Base-by-base conservation (phyloP, 2,797 vertebrate genomes). In the Rhyacichthys aspro region DNA sequence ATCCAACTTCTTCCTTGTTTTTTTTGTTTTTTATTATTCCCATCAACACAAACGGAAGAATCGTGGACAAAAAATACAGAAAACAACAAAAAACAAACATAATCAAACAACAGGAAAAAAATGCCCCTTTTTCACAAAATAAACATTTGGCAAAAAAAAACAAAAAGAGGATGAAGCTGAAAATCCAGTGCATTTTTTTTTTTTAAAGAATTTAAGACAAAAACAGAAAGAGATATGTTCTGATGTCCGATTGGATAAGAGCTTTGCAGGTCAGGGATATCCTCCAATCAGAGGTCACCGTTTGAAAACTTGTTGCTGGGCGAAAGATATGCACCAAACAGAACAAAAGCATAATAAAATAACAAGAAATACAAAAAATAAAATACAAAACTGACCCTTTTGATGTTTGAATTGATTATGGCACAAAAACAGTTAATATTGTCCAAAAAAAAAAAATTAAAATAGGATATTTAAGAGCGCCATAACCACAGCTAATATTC, bases 111-210 rank as follows among this genome's bases (percentile, higher is more conserved):
- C 74, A 38, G 54, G 16, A 44, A 78, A 53, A 71, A 86, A 90
- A 89, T 81, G 85, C 87, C 89, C 86, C 79, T 76, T 79, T 84
- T 82, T 39, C 36, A 53, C 74, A 87, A 78, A 85, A 89, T 70
- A 72, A 66, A 81, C 70, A 80, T 91, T 92, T 92, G 90, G 90
- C 90, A 90, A 90, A 70, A 72, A 48, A 60, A 67, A 66, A 67
- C 28, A 71, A 66, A 70, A 69, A 23, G 55, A 58, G 55, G 70
- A 64, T 53, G 64, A 71, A 46, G 75, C 71, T 53, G 74, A 84
- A n/a, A 68, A 85, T 90, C 90, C 91, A 87, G 90, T 91, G 88
- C 83, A 85, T 90, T 67, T 70, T 73, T n/a, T n/a, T n/a, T n/a
- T n/a, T n/a, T 67, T 57, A 36, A 78, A 67, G 45, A 79, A 61